Evolutionary conservation across 1,140 invertebrate species (phyloP), one percentile per base, ranked within the genome.

Genomic region (Laupala kohalensis): DNA sequence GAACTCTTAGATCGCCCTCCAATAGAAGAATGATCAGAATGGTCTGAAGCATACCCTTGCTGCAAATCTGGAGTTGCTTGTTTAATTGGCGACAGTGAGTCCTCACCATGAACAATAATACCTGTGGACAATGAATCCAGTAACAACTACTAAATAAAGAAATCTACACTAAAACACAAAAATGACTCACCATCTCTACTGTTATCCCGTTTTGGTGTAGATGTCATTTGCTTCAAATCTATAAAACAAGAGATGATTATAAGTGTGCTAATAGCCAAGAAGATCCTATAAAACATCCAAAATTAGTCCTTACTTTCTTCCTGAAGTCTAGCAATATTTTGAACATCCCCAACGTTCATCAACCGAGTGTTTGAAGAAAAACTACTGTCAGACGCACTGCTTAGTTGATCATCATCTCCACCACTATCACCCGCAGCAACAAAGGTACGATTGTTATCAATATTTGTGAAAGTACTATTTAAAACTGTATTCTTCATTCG

Each of bases 351-450:
- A 9, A 68, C 72, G 69, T 73, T 73, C 66, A 73, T 67, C 5
- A 67, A 66, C 24, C 72, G 72, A 28, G 30, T 73, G 23, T 25
- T 65, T 13, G 72, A 69, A 6, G 72, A 73, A 28, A 73, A 68
- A 29, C 72, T 73, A 62, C 72, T 67, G 37, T 73, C 72, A 6
- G 72, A 73, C 15, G 72, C 69, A 64, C 69, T 73, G 64, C 72
- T 73, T 6, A 69, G 25, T 24, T 70, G 69, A 37, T 73, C 72
- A 37, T 73, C 72, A 63, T 73, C 72, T 26, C 25, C 70, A n/a
- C 69, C 69, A 64, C 69, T 70, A 28, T 70, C 69, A 62, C 37
- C 24, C 53, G 69, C 53, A 24, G 63, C 23, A 13, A 26, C 15
- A 9, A 6, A 19, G 3, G 5, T n/a, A 30, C 70, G 53, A 28